Base-by-base conservation (phyloP, 2,888 invertebrate species). In the Stenodera caucasica region DNA sequence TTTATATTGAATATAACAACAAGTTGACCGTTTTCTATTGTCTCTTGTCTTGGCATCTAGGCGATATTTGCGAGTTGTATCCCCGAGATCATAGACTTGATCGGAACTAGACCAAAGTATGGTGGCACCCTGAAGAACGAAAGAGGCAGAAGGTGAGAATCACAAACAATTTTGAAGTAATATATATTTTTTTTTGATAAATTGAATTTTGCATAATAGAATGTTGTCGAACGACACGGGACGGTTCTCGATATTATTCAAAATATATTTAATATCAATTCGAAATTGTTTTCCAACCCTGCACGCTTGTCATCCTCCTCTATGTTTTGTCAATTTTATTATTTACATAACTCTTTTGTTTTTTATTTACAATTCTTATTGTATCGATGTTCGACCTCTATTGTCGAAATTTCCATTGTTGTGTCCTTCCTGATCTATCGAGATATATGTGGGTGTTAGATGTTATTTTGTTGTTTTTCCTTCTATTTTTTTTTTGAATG, bases 61-160 rank as follows among this genome's bases (percentile, higher is more conserved):
- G 98, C 98, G 89, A 97, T 98, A 91, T 99, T 99, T 93, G 98
- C 98, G 88, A 97, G 96, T 91, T 98, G 97, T 91, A 97, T 99
- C 87, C 98, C 98, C 85, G 98, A 99, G 92, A 98, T 99, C 87
- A 97, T 97, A 88, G 98, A 99, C 90, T 94, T 99, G 90, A 94
- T 99, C 89, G 98, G 98, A 86, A 96, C 96, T 89, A 94, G 98
- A 88, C 96, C 98, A 88, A 98, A 98, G 90, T 99, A 99, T 89
- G 97, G 97, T 86, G 98, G 98, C 86, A 95, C 97, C 85, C 95
- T 96, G 91, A 98, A 98, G 92, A 97, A 98, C 88, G 98, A 98
- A 90, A 94, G 96, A 88, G 98, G 98, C 88, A 94, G 98, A 94
- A 97, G 98, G 98, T 98, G 92, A 92, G 92, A 88, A 69, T 84